phyloP scores from a whole-genome alignment of 2,113 vertebrate genomes.

The Poeciliopsis turrubarensis region DNA sequence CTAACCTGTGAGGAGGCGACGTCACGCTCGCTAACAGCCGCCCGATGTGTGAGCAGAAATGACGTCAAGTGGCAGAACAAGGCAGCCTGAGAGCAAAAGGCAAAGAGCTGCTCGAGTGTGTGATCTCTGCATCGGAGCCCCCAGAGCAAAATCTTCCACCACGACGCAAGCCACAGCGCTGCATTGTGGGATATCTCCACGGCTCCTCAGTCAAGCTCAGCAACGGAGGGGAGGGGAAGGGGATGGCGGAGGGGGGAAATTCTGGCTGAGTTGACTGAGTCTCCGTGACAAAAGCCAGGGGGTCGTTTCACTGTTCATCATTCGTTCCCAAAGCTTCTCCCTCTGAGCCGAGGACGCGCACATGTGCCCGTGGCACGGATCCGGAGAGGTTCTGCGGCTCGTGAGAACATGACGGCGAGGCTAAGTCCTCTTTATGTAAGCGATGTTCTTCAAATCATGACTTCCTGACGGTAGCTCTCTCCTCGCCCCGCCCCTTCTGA shows the following conservation, averaged over 20 bases:
- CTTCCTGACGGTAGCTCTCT: conserved; percentile 19
- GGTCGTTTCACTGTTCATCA: conserved; percentile 44
- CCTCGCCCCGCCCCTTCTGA: neutral
- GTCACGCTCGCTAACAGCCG: neutral
- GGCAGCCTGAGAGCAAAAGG: neutral
- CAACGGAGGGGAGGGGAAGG: conserved; percentile 15
- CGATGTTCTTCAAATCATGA: conserved; percentile 45
- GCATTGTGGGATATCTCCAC: conserved; percentile 58
- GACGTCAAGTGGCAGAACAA: neutral
- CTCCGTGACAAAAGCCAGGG: conserved; percentile 42
- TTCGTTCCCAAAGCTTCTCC: conserved; percentile 33
- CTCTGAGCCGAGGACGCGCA: neutral
- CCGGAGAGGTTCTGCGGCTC: conserved; percentile 12
- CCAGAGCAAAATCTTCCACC: neutral
- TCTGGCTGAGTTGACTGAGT: conserved; percentile 63
- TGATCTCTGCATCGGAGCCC: conserved; percentile 25
- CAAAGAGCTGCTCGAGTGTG: conserved; percentile 16
- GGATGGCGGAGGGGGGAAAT: conserved; percentile 64
- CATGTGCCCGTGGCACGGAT: neutral
- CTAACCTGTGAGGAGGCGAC: conserved; percentile 17
- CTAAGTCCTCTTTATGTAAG: conserved; percentile 68
- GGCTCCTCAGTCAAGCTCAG: conserved; percentile 15
- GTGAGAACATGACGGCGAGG: conserved; percentile 27
- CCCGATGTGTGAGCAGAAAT: conserved; percentile 33
- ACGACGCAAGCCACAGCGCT: conserved; percentile 27